A percentile compares a stretch with the other conserved stretches of the same genome.
These are phyloP conservation scores for Furnarius figulus DNA, from an alignment of 2,113 vertebrate genomes.

Conservation along the genomic window DNA sequence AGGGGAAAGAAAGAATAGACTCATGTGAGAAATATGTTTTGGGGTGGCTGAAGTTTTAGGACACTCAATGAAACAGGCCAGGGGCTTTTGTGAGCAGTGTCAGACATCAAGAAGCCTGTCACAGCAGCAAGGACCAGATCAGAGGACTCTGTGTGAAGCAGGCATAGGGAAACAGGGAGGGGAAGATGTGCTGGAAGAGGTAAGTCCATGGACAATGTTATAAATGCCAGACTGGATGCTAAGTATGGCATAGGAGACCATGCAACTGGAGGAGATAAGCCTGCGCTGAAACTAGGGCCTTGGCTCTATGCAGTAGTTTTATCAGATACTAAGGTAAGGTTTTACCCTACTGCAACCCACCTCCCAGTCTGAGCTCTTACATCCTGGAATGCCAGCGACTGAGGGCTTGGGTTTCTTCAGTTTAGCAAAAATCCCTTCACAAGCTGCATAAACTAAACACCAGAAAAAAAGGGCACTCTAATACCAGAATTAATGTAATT, in stretches of 20 bases:
- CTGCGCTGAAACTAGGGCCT: not conserved
- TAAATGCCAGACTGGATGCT: not conserved
- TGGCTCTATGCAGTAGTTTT: not conserved
- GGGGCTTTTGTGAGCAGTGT: not conserved
- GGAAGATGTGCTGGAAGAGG: not conserved
- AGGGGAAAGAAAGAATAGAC: not conserved
- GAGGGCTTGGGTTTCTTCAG: not conserved
- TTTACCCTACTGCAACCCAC: not conserved
- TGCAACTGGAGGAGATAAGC: not conserved
- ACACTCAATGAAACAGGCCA: not conserved
- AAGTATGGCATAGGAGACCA: not conserved
- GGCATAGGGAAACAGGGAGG: not conserved
- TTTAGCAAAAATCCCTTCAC: not conserved
- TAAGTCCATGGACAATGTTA: not conserved
- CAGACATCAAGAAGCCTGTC: not conserved
- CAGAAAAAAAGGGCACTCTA: not conserved
- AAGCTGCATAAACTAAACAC: not conserved
- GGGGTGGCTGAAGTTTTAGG: not conserved
- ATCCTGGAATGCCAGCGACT: not conserved
- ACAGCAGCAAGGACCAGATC: not conserved
- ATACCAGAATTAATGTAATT: not conserved
- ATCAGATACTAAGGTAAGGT: not conserved
- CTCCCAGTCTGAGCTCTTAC: not conserved
- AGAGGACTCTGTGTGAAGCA: not conserved
- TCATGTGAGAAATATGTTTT: accelerated